Conservation (phyloP, 2,888 invertebrate genomes). For the Ochropleura plecta region DNA sequence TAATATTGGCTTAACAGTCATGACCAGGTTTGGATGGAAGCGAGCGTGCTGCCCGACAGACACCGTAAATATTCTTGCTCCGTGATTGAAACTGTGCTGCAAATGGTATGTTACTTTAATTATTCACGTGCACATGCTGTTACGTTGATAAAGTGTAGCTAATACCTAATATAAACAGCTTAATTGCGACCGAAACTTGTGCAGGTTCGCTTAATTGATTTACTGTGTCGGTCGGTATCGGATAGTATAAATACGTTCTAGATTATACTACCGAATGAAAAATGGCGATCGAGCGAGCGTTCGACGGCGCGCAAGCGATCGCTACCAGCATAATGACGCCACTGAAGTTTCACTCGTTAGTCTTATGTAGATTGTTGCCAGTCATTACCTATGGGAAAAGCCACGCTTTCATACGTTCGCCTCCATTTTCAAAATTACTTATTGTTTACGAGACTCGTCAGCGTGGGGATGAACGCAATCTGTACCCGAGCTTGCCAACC, state of each 20-base stretch:
- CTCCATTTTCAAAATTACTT: slow-evolving; percentile 79
- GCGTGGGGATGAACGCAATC: slow-evolving; percentile 69
- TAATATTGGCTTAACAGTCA: slow-evolving; percentile 48
- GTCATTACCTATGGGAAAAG: slow-evolving; percentile 78
- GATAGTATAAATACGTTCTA: slow-evolving; percentile 70
- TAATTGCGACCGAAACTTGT: slow-evolving; percentile 78
- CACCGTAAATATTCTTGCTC: slow-evolving; percentile 45
- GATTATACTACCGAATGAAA: slow-evolving; percentile 71
- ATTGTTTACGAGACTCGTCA: slow-evolving; percentile 76
- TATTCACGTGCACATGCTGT: slow-evolving; percentile 53
- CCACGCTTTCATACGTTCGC: slow-evolving; percentile 72
- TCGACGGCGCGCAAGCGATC: slow-evolving; percentile 72
- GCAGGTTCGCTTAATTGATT: slow-evolving; percentile 79
- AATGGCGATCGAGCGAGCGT: slow-evolving; percentile 70
- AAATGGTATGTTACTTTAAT: slow-evolving; percentile 60
- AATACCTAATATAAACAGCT: slow-evolving; percentile 77
- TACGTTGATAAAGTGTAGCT: slow-evolving; percentile 64
- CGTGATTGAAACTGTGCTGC: slow-evolving; percentile 55
- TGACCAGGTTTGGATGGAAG: slow-evolving; percentile 16
- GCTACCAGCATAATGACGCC: slow-evolving; percentile 75
- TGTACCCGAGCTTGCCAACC: slow-evolving; percentile 62
- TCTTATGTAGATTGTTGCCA: slow-evolving; percentile 76
- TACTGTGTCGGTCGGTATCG: slow-evolving; percentile 70
- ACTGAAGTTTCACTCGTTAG: slow-evolving; percentile 79
- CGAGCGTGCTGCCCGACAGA: slow-evolving; percentile 28